Conservation (phyloP, 2,888 invertebrate species). For the Helobdella robusta region DNA sequence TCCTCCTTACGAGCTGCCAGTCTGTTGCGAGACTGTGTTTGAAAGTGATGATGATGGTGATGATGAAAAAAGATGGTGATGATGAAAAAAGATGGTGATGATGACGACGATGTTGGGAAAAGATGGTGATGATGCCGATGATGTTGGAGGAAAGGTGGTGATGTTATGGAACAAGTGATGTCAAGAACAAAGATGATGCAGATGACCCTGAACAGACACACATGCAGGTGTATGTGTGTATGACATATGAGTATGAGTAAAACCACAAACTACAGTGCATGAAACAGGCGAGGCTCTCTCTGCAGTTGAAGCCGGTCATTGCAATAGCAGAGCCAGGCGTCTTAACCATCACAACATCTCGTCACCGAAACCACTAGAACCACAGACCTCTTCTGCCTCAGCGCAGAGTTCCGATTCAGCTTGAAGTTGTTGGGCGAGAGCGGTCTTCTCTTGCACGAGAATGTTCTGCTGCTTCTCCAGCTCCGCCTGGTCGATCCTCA, state of each 20-base stretch:
- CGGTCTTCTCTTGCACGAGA: constrained; percentile 82
- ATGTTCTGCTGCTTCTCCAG: constrained; percentile 54
- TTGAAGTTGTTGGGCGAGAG: constrained; percentile 85
- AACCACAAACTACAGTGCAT: too few relatives aligned
- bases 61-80: not conserved
- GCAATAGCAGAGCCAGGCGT: not conserved
- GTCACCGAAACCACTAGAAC: not conserved
- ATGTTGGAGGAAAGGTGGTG: too few relatives aligned
- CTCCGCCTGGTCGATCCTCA: constrained; percentile 57
- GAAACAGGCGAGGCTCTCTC: too few relatives aligned
- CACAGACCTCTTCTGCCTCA: constrained; percentile 70
- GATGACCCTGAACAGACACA: too few relatives aligned
- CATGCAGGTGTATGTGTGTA: too few relatives aligned
- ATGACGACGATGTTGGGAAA: too few relatives aligned
- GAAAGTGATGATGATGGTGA: not conserved
- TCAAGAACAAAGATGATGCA: too few relatives aligned
- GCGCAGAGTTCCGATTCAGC: constrained; percentile 95
- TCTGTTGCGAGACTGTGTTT: constrained; percentile 62
- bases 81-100: too few relatives aligned
- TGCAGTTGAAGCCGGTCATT: too few relatives aligned
- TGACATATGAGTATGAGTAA: too few relatives aligned
- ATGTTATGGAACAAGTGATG: too few relatives aligned
- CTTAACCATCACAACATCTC: not conserved
- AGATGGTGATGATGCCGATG: too few relatives aligned
- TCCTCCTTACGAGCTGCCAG: constrained; percentile 67